phyloP scores from a whole-genome alignment of 2,797 vertebrate genomes.

The Lemur catta region DNA sequence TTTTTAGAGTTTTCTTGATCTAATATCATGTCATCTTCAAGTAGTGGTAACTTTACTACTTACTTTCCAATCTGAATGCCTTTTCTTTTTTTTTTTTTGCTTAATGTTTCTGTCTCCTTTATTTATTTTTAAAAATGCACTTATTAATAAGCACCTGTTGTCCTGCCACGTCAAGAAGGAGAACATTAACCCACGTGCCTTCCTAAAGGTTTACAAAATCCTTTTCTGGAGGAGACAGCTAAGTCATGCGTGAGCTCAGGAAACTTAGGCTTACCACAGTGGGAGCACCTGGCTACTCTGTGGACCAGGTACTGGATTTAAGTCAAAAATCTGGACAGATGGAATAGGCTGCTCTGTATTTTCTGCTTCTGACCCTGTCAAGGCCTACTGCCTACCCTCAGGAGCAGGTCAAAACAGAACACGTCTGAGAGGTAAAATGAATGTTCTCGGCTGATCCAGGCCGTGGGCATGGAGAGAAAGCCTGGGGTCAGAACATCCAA shows the following conservation, averaged over 20 bases:
- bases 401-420: neutral
- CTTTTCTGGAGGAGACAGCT: neutral
- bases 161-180: neutral
- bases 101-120: neutral
- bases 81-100: neutral
- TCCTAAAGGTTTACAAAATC: neutral
- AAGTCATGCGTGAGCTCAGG: neutral
- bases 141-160: neutral
- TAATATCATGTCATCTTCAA: neutral
- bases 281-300: too few species aligned
- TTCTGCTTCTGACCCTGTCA: neutral
- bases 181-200: neutral
- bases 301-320: neutral
- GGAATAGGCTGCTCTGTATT: neutral
- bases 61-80: neutral
- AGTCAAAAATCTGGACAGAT: neutral
- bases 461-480: neutral
- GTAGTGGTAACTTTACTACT: neutral
- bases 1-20: neutral
- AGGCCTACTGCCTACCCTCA: neutral
- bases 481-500: neutral
- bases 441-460: neutral
- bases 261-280: neutral
- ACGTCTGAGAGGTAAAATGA: neutral
- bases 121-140: neutral